Evolutionary conservation across 2,888 invertebrate genomes (phyloP).

Genomic region (Chymomyza caudatula): DNA sequence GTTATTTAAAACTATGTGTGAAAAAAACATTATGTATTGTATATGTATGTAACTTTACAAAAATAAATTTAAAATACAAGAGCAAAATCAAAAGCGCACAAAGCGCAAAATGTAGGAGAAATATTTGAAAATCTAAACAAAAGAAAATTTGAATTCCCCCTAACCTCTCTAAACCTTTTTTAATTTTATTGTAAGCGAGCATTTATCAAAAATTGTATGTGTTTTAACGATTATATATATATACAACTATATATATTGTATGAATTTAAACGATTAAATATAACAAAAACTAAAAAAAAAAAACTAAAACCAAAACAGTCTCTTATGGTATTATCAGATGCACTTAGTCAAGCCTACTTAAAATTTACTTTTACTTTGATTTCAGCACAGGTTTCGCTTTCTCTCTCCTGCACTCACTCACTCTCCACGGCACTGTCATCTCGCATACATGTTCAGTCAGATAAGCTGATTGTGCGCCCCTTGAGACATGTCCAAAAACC

Average conservation of each 20-base stretch:
- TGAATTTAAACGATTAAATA: slow-evolving; percentile 52
- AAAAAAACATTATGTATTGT: slow-evolving; percentile 22
- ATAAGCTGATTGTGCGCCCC: slow-evolving; percentile 58
- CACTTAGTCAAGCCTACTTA: background rate
- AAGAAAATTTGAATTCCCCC: slow-evolving; percentile 1
- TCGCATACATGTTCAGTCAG: slow-evolving; percentile 7
- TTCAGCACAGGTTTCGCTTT: slow-evolving; percentile 14
- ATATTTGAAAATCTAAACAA: slow-evolving; percentile 13
- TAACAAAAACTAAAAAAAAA: slow-evolving; percentile 14
- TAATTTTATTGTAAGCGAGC: slow-evolving; percentile 69
- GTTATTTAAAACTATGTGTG: slow-evolving; percentile 34
- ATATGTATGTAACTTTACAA: slow-evolving; percentile 36
- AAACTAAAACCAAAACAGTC: background rate
- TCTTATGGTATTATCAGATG: slow-evolving; percentile 50
- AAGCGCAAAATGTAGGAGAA: slow-evolving; percentile 28
- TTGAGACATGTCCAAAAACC: slow-evolving; percentile 31
- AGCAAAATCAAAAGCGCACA: slow-evolving; percentile 56
- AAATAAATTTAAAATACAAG: slow-evolving; percentile 34
- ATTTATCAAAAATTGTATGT: slow-evolving; percentile 72
- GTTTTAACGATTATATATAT: slow-evolving; percentile 64
- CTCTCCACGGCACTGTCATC: background rate
- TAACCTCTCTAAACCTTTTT: slow-evolving; percentile 24
- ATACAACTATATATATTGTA: slow-evolving; percentile 48
- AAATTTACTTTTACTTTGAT: slow-evolving; percentile 25
- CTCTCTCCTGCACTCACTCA: slow-evolving; percentile 9